phyloP scores from a whole-genome alignment of 2,797 vertebrate genomes.

The Hippopotamyrus pictus region DNA sequence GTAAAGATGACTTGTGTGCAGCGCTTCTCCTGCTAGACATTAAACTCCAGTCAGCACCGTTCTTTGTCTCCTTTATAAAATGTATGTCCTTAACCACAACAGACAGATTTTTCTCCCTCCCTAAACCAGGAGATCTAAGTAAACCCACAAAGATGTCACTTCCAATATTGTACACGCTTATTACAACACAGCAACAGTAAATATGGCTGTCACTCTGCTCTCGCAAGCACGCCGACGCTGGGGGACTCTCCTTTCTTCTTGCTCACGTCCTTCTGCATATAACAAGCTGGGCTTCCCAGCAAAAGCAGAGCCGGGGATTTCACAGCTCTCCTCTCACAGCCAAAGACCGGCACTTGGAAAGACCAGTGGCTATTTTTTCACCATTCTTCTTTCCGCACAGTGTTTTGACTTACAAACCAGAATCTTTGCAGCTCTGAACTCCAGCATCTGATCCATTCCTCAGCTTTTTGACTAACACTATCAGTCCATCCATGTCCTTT shows the following conservation, averaged over 20 bases:
- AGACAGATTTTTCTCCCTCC: slow-evolving; percentile 3
- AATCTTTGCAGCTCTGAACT: neutral
- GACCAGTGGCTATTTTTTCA: slow-evolving; percentile 2
- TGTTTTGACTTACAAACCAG: neutral
- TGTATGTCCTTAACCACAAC: slow-evolving; percentile 19
- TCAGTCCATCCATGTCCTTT: neutral
- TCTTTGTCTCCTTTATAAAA: slow-evolving; percentile 13
- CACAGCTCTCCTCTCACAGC: neutral
- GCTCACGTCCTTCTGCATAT: slow-evolving; percentile 15
- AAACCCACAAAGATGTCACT: slow-evolving; percentile 36
- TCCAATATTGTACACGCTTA: slow-evolving; percentile 37
- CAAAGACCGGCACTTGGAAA: neutral
- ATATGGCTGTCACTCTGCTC: slow-evolving; percentile 34
- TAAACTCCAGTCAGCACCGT: neutral
- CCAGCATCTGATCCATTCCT: neutral
- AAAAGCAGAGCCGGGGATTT: neutral
- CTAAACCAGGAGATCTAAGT: slow-evolving; percentile 30
- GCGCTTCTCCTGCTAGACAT: neutral
- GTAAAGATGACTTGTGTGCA: neutral
- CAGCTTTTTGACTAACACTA: neutral
- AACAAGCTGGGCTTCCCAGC: neutral
- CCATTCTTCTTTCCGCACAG: neutral
- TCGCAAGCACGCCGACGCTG: slow-evolving; percentile 25
- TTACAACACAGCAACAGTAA: slow-evolving; percentile 29
- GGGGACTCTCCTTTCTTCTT: slow-evolving; percentile 14